These are phyloP conservation scores for Eueides isabella DNA, from an alignment of 1,140 invertebrate genomes.

Conservation along the genomic window DNA sequence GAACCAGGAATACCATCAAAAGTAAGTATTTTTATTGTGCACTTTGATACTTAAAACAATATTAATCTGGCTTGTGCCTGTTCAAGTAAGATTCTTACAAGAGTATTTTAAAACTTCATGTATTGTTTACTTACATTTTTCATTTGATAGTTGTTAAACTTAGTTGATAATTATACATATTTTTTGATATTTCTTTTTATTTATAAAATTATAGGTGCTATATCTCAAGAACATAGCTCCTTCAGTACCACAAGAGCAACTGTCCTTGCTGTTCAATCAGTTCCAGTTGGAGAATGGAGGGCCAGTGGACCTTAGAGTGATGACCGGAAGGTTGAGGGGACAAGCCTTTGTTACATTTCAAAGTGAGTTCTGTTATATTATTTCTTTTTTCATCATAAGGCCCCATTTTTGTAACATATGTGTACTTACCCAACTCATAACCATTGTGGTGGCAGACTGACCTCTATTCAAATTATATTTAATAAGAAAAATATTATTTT, in stretches of 20 bases:
- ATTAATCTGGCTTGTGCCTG: conserved; percentile 6
- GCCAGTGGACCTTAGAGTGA: conserved; percentile 59
- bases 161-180: too few relatives aligned
- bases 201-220: conserved; percentile 55
- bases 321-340: conserved; percentile 66
- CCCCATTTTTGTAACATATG: too few relatives aligned
- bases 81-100: neutral
- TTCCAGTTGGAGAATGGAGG: conserved; percentile 69
- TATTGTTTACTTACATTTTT: too few relatives aligned
- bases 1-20: conserved; percentile 74
- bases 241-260: conserved; percentile 54
- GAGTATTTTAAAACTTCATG: neutral
- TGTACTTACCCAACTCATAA: too few relatives aligned
- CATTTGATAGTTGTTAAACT: too few relatives aligned
- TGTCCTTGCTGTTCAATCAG: conserved; percentile 70
- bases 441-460: too few relatives aligned
- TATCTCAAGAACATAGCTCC: conserved; percentile 73
- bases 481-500: too few relatives aligned
- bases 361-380: conserved; percentile 52
- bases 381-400: neutral
- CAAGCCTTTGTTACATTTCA: conserved; percentile 71
- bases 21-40: conserved; percentile 43
- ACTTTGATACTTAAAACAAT: neutral
- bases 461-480: too few relatives aligned
- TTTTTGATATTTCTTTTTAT: too few relatives aligned